Evolutionary conservation across 30 jellyfish, hydroid and myxozoan species (phyloP).

Genomic region (Haliclystus octoradiatus): DNA sequence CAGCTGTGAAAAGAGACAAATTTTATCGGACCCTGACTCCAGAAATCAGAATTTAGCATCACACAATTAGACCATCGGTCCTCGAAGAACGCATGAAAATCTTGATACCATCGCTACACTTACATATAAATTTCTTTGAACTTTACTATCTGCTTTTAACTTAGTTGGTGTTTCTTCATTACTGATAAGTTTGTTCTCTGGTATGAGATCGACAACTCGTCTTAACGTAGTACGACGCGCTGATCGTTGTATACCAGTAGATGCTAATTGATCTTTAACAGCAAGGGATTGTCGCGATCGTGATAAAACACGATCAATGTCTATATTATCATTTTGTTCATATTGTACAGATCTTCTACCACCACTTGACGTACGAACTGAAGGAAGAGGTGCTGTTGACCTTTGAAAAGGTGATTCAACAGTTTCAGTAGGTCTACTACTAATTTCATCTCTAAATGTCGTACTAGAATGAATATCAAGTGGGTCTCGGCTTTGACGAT

Average conservation of each 20-base stretch:
- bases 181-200: neutral
- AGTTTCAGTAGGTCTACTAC: neutral
- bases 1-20: no score
- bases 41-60: no score
- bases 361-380: neutral
- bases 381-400: neutral
- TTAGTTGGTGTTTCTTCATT: neutral
- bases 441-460: neutral
- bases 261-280: neutral
- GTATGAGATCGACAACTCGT: neutral
- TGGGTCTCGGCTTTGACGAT: no score
- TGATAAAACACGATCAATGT: no score
- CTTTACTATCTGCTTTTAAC: neutral
- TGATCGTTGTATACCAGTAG: neutral
- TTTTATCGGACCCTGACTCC: no score
- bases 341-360: neutral
- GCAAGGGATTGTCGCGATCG: no score
- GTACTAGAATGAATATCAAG: no score
- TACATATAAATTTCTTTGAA: neutral
- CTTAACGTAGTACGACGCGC: neutral
- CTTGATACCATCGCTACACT: neutral
- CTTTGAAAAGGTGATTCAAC: neutral
- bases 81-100: no score
- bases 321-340: no score
- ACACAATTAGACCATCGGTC: no score